Evolutionary conservation across 2,113 vertebrate species (phyloP), one percentile per base, ranked within the genome.

Genomic region (Tenrec ecaudatus): DNA sequence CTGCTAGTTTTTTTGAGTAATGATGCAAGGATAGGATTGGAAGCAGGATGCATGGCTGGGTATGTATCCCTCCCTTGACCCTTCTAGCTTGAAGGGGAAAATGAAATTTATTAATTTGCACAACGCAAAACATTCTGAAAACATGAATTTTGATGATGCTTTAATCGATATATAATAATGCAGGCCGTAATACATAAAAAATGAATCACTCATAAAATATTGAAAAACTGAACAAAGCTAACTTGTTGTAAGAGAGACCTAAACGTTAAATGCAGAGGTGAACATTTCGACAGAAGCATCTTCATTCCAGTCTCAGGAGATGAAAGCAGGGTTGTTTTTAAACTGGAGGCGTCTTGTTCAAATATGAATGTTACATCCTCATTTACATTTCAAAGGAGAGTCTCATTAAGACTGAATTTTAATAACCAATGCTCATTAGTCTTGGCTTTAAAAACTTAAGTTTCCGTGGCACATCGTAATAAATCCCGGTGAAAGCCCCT

Each of bases 341-440:
- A 91, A 31, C 22, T 85, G 33, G 86, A 92, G n/a, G 0, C 3
- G 2, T 87, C 40, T 93, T 33, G 19, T 84, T 88, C 29, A 94
- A 57, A 86, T 14, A 43, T 82, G 43, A 84, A 71, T 73, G 17
- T 90, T 58, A 86, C 62, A 79, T 88, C 73, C n/a, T 43, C 66
- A 92, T 84, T 96, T 93, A 80, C 93, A 93, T 96, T 92, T 95
- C 93, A 92, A 62, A 79, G 66, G 20, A 91, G 19, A 68, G 22
- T 83, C 71, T 95, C 77, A 89, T 93, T 96, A 91, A 93, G 87
- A n/a, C 36, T 84, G 40, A 80, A 96, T 95, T 92, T 89, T 92
- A 94, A 92, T 88, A 88, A 53, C 5, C 47, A 53, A 82, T 94
- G 88, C 11, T 87, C 76, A 86, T 80, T 94, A 78, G 29, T 73